Base-by-base conservation (phyloP, 2,797 vertebrate genomes). In the Anabas testudineus region DNA sequence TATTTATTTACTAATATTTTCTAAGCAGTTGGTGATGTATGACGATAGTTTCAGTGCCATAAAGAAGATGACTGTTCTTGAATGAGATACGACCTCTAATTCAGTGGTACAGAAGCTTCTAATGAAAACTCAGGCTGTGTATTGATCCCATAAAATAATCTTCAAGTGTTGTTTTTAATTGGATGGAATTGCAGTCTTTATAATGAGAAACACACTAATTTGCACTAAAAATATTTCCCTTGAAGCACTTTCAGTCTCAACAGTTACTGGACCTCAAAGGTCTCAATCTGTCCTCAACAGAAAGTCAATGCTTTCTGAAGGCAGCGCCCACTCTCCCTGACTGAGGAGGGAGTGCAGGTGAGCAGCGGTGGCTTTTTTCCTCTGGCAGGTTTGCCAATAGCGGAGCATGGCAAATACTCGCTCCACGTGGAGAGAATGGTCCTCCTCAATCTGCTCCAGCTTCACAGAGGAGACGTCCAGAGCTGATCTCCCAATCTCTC, bases 361-460 rank as follows among this genome's bases (percentile, higher is more conserved):
- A 30, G 74, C 37, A 4, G 91, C 69, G 0, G 94, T 93, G 73
- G 94, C 94, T 1, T 85, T 57, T 10, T 66, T 39, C 55, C 52
- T 76, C 76, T 91, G 87, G 0, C 82, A 2, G 47, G 22, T 76
- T 2, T 73, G 57, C 94, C 94, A 95, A 67, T 26, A 47, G 2
- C 49, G 32, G 66, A 95, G 81, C 92, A 94, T 94, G 56, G 81
- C 73, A 18, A 94, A 94, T 24, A 93, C 93, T 8, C 85, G 85
- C 46, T 94, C 90, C 37, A 60, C 69, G 0, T 88, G 91, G 1
- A 3, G 7, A 0, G 61, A 66, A 39, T 93, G 63, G 47, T 95
- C 91, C 56, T 85, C 93, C 63, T 89, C 88, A 9, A 94, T 88
- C 74, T 94, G 92, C 56, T 95, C 92, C 84, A 95, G 83, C 34